Base-by-base conservation (phyloP, 2,797 vertebrate species). In the Carapus acus region DNA sequence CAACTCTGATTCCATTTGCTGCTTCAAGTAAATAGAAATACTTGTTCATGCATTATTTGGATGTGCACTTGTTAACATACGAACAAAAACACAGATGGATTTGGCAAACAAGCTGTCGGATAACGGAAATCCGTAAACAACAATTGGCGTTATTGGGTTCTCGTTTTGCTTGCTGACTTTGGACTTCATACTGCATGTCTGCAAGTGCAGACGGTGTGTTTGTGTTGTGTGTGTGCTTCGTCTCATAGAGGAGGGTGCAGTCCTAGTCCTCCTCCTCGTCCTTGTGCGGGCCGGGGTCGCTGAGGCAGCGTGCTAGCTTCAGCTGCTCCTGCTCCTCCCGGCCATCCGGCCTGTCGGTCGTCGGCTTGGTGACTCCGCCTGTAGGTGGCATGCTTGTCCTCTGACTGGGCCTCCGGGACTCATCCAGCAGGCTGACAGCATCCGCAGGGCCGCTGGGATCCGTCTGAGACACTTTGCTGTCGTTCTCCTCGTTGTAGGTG, bases 281-380 rank as follows among this genome's bases (percentile, higher is more conserved):
- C 0, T 88, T 83, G 46, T 87, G 84, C 0, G 92, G 92, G 19
- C 92, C 92, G 0, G 91, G 92, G 82, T 96, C 92, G 9, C 92
- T 96, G 48, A 93, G 84, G 79, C 89, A 92, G 17, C 92, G 89
- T 7, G 87, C 77, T 2, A 88, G 82, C 29, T 87, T 83, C 65
- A 61, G 66, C 1, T 90, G 87, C 51, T 84, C 86, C 53, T 77
- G 76, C 43, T 89, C 90, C 53, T 89, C 85, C 1, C 79, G 84
- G 0, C 88, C 78, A 0, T 66, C 64, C 2, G 23, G 0, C 13
- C 1, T 58, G 21, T 85, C 80, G 47, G 79, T 74, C 17, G 34
- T 44, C 36, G 0, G 43, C 39, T 49, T 19, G 0, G 17, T 2
- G 23, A 18, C 13, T 0, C 37, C 57, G 17, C 2, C 12, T 16